Evolutionary conservation across 2,113 vertebrate species (phyloP).

Genomic region (Scophthalmus maximus): DNA sequence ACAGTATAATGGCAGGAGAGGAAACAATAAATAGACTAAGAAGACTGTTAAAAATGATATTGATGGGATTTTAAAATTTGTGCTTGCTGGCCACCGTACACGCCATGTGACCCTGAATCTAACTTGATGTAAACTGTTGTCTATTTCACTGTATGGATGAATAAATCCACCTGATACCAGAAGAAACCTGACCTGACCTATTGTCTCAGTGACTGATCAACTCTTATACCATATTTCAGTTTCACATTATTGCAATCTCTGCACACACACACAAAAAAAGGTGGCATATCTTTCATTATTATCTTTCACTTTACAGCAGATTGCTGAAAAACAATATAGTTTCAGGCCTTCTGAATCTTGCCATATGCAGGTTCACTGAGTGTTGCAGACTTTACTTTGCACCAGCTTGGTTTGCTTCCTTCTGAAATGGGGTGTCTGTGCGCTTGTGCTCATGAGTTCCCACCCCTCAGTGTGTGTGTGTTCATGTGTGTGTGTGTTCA

Average conservation of each 20-base stretch:
- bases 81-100: neutral
- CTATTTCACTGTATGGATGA: neutral
- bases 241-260: neutral
- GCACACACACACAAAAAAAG: neutral
- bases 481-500: constrained; percentile 9
- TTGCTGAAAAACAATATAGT: constrained; percentile 3
- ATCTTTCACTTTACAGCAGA: neutral
- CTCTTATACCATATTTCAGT: neutral
- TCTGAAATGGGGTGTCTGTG: constrained; percentile 51
- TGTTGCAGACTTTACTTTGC: constrained; percentile 21
- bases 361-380: constrained; percentile 5
- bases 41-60: constrained; percentile 49
- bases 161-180: neutral
- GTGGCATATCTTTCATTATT: neutral
- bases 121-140: neutral
- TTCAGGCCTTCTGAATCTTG: constrained; percentile 16
- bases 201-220: neutral
- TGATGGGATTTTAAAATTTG: constrained; percentile 15
- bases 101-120: constrained; percentile 8
- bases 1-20: constrained; percentile 38
- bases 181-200: neutral
- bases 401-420: constrained; percentile 36
- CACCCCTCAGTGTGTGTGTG: constrained; percentile 21
- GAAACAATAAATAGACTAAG: constrained; percentile 42
- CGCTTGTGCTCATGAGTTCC: constrained; percentile 28